Evolutionary conservation across 2,888 invertebrate species (phyloP).

Genomic region (Campaea margaritaria): DNA sequence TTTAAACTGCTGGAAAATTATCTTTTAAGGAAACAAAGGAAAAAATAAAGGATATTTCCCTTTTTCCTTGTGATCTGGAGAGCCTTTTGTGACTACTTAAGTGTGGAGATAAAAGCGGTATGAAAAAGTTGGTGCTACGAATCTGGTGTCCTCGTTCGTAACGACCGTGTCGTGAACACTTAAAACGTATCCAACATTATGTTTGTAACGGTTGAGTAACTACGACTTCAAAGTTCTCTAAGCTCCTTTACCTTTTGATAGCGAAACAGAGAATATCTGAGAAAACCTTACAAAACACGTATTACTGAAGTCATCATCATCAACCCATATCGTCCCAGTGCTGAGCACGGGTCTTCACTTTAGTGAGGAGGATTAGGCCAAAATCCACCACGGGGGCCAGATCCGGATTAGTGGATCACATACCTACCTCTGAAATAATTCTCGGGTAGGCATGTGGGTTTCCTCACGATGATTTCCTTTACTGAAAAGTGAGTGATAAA

Average conservation of each 20-base stretch:
- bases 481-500: too few relatives aligned
- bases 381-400: too few relatives aligned
- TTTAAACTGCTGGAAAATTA: constrained; percentile 63
- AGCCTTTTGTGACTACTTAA: constrained; percentile 31
- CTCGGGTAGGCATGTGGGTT: too few relatives aligned
- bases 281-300: too few relatives aligned
- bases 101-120: constrained; percentile 25
- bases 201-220: neutral
- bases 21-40: constrained; percentile 41
- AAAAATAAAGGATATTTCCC: constrained; percentile 41
- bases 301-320: too few relatives aligned
- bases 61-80: constrained; percentile 25
- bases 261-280: neutral
- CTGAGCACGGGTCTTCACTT: too few relatives aligned
- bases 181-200: neutral
- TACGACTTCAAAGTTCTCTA: too few relatives aligned
- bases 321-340: too few relatives aligned
- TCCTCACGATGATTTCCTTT: too few relatives aligned
- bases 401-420: too few relatives aligned
- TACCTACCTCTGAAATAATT: too few relatives aligned
- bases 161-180: neutral
- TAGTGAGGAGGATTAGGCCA: too few relatives aligned
- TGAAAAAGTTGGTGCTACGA: constrained; percentile 10
- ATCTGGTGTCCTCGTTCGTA: neutral
- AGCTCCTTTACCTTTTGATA: neutral